A percentile compares a stretch with the other conserved stretches of the same genome.
Conservation (phyloP, 2,888 invertebrate species). For the Notodonta dromedarius region DNA sequence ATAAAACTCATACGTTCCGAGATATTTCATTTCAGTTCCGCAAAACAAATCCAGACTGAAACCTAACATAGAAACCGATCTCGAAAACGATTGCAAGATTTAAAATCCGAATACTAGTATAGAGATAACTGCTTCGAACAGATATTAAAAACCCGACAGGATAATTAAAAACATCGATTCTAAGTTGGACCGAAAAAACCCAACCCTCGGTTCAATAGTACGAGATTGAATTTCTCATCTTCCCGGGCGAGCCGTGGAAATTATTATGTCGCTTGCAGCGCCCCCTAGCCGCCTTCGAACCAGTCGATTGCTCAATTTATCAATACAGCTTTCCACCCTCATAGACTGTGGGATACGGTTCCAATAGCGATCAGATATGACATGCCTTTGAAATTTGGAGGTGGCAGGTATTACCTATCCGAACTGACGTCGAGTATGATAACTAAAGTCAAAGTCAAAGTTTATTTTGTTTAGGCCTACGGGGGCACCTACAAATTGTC, state of each 20-base stretch:
- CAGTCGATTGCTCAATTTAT: constrained; percentile 81
- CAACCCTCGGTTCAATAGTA: constrained; percentile 33
- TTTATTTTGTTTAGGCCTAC: too few relatives aligned
- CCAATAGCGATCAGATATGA: constrained; percentile 19
- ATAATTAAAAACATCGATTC: constrained; percentile 40
- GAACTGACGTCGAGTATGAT: too few relatives aligned
- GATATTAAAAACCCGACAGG: constrained; percentile 35
- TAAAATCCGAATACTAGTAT: neutral
- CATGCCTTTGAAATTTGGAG: neutral
- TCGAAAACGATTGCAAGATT: neutral
- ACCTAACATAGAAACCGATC: neutral
- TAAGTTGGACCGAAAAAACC: constrained; percentile 36
- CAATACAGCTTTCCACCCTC: constrained; percentile 61
- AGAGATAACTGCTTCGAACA: constrained; percentile 17
- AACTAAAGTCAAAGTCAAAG: too few relatives aligned
- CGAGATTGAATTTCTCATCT: constrained; percentile 72
- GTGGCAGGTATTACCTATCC: neutral
- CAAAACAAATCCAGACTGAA: neutral
- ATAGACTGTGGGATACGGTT: constrained; percentile 45
- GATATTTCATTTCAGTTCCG: neutral
- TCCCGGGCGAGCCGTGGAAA: constrained; percentile 61
- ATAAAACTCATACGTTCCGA: neutral
- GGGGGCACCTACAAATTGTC: too few relatives aligned
- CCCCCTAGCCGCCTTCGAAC: constrained; percentile 61
- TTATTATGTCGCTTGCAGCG: constrained; percentile 77